phyloP scores from a whole-genome alignment of 2,797 vertebrate species.

The Microctenopoma stevenorrisi region DNA sequence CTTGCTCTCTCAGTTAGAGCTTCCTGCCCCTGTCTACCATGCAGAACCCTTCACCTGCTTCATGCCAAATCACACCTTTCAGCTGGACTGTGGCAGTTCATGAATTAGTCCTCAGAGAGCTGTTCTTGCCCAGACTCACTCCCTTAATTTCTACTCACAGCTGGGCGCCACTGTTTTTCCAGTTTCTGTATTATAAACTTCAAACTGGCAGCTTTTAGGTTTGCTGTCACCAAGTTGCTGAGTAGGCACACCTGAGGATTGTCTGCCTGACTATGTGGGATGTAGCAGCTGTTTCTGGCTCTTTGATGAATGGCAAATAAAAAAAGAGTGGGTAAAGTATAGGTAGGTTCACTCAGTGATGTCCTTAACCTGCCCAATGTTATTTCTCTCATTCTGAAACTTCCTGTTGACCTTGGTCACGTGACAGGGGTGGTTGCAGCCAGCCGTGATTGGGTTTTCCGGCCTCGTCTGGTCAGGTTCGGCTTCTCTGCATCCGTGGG shows the following conservation, averaged over 20 bases:
- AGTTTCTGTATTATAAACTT: slow-evolving; percentile 17
- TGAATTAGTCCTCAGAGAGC: slow-evolving; percentile 61
- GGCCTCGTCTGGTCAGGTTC: slow-evolving; percentile 60
- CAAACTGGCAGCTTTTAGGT: slow-evolving; percentile 41
- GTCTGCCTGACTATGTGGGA: slow-evolving; percentile 41
- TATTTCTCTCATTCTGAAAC: slow-evolving; percentile 55
- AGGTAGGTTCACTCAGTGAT: slow-evolving; percentile 42
- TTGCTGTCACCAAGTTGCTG: slow-evolving; percentile 56
- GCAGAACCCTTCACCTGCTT: slow-evolving; percentile 49
- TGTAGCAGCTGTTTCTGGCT: slow-evolving; percentile 55
- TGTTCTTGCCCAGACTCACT: slow-evolving; percentile 56
- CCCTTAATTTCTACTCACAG: slow-evolving; percentile 42
- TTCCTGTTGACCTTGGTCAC: slow-evolving; percentile 75
- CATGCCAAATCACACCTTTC: slow-evolving; percentile 63
- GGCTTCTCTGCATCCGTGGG: slow-evolving; percentile 54
- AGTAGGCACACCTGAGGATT: slow-evolving; percentile 71
- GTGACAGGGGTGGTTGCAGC: slow-evolving; percentile 63
- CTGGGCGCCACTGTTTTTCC: slow-evolving; percentile 28
- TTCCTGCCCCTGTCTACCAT: slow-evolving; percentile 69
- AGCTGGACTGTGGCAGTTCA: slow-evolving; percentile 45
- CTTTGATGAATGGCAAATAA: slow-evolving; percentile 63
- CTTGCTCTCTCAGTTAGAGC: slow-evolving; percentile 55
- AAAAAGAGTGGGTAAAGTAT: slow-evolving; percentile 58
- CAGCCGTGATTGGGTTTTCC: slow-evolving; percentile 55
- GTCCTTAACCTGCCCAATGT: slow-evolving; percentile 39